Base-by-base conservation (phyloP, 2,113 vertebrate genomes). In the Bujurquina vittata region DNA sequence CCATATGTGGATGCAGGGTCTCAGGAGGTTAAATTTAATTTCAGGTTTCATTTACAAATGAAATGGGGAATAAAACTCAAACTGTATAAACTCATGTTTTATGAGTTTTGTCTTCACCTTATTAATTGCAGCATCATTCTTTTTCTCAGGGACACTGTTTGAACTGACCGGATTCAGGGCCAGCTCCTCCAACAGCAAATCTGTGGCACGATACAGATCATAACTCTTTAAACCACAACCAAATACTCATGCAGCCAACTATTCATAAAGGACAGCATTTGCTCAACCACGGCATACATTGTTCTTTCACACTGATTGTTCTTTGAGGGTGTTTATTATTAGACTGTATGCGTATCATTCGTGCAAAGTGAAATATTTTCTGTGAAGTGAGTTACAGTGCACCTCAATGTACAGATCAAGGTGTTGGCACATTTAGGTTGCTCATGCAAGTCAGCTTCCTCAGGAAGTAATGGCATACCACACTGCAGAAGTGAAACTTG, bases 111-210 rank as follows among this genome's bases (percentile, higher is more conserved):
- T 62, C 40, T 58, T 85, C 37, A 90, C 89, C 62, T 90, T 69
- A 14, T 52, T 15, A 8, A 73, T 4, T 55, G 58, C 2, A 55
- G 72, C 33, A 4, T 61, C 82, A 31, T 55, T 75, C 14, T 29
- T 83, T 22, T 74, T 84, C 26, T 69, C 80, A 17, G 14, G 3
- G 17, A 63, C 69, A 10, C 20, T 52, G 37, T 77, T 40, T 54
- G 77, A 75, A 62, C n/a, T 22, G 7, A 49, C 29, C 11, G 91
- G 17, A 72, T 56, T 91, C n/a, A 88, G 22, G 18, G 91, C 91
- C 72, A 96, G 75, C 78, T 96, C 93, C 55, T 94, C 92, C 57
- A 96, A 75, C 55, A 96, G 92, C 77, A 93, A 67, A 87, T 96
- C 95, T 96, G 84, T 18, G 3, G 62, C 58, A 77, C 22, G 23